Conservation (phyloP, 2,797 vertebrate genomes). For the Spheniscus humboldti region DNA sequence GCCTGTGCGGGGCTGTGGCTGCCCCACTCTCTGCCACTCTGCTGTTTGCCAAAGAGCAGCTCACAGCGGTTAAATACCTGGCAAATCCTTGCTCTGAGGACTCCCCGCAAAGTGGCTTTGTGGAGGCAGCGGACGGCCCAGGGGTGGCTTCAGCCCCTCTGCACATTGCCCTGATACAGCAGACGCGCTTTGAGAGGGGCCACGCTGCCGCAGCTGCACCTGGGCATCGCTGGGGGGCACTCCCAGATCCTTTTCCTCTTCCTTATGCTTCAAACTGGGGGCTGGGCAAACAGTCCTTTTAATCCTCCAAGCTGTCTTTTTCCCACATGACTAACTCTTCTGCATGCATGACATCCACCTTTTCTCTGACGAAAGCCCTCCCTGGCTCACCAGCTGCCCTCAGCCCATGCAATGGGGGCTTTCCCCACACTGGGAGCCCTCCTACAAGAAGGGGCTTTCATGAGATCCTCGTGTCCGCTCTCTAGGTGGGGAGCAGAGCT, state of each 20-base stretch:
- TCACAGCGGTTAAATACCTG: background rate
- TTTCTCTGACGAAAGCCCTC: background rate
- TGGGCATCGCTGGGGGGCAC: background rate
- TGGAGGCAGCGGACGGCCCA: background rate
- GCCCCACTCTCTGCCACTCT: background rate
- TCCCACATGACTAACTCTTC: slow-evolving; percentile 51
- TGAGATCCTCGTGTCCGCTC: fast-evolving
- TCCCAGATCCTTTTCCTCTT: background rate
- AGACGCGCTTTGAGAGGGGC: background rate
- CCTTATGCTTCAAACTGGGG: background rate
- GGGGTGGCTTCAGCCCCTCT: background rate
- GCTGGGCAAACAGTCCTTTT: background rate
- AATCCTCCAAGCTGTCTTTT: slow-evolving; percentile 19
- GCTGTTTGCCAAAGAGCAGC: background rate
- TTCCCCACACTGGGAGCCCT: background rate
- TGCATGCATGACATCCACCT: background rate
- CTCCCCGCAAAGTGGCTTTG: background rate
- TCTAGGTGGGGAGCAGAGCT: background rate
- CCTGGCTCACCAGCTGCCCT: background rate
- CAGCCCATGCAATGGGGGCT: fast-evolving
- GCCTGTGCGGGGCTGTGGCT: background rate
- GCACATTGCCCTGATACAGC: background rate
- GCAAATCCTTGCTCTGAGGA: background rate
- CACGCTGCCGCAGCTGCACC: fast-evolving
- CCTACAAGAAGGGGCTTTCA: fast-evolving